A percentile compares a stretch with the other conserved stretches of the same genome.
Evolutionary conservation across 2,888 invertebrate genomes (phyloP).

Genomic region (Eumacrocentrus americanus): DNA sequence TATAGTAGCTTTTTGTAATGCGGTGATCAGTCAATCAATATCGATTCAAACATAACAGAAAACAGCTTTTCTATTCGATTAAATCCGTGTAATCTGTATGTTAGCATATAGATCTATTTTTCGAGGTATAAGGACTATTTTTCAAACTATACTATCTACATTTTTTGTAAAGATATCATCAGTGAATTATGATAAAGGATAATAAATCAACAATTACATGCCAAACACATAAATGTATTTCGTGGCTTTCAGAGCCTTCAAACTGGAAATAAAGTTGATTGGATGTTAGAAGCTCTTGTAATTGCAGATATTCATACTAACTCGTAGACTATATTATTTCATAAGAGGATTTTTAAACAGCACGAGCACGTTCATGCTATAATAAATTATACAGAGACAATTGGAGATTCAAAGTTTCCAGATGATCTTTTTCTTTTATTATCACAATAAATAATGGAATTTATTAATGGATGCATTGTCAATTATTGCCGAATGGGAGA

Average conservation of each 20-base stretch:
- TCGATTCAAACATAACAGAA: background rate
- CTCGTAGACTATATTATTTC: too few relatives aligned
- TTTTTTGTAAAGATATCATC: background rate
- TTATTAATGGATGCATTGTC: constrained; percentile 25
- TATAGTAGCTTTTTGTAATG: too few relatives aligned
- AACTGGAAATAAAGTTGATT: background rate
- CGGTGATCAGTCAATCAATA: background rate
- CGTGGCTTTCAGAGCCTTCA: background rate
- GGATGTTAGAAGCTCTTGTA: background rate
- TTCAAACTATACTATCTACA: background rate
- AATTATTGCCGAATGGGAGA: constrained; percentile 50
- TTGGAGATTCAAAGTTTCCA: background rate
- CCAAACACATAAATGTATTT: background rate
- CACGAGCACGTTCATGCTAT: constrained; percentile 44
- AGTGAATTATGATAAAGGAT: background rate
- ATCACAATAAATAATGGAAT: too few relatives aligned
- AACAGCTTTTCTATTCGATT: background rate
- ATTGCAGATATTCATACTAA: background rate
- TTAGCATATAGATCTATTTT: background rate
- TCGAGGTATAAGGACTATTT: background rate
- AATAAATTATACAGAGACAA: background rate
- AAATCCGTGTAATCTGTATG: background rate
- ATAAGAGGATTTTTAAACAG: too few relatives aligned
- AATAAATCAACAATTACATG: background rate
- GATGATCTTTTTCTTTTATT: constrained; percentile 13